Conservation (phyloP, 2,888 invertebrate species). For the Galerucella pusilla region DNA sequence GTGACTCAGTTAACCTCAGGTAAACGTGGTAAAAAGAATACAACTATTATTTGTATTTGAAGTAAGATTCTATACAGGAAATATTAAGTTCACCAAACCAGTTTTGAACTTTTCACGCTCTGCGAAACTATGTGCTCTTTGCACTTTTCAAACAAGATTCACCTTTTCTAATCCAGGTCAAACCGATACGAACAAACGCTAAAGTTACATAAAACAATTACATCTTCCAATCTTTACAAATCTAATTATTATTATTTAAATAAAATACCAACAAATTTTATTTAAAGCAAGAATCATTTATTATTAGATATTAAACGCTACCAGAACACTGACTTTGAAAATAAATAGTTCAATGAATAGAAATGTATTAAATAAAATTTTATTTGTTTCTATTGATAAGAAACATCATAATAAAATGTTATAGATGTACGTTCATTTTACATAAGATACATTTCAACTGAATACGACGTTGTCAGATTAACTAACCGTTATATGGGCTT, state of each 20-base stretch:
- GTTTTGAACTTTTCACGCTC: conserved; percentile 10
- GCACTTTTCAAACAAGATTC: conserved; percentile 7
- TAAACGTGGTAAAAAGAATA: too few relatives aligned
- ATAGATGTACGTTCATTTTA: conserved; percentile 1
- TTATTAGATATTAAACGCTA: not conserved
- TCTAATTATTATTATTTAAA: not conserved
- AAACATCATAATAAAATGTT: conserved; percentile 10
- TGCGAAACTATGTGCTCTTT: not conserved
- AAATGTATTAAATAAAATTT: not conserved
- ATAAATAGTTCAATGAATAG: not conserved
- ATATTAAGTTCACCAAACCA: not conserved
- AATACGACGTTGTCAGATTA: conserved; percentile 1
- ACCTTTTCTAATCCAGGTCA: conserved; percentile 7
- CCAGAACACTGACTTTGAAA: not conserved
- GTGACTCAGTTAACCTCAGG: too few relatives aligned
- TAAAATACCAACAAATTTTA: not conserved
- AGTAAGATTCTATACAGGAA: not conserved
- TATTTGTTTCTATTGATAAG: conserved; percentile 10
- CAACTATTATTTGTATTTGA: not conserved
- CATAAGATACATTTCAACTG: conserved; percentile 6
- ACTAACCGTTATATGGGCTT: not conserved
- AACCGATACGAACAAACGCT: not conserved
- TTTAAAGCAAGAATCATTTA: not conserved
- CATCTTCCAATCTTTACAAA: not conserved
- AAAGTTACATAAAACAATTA: not conserved